Conservation (phyloP, 2,113 vertebrate genomes). For the Ginglymostoma cirratum region DNA sequence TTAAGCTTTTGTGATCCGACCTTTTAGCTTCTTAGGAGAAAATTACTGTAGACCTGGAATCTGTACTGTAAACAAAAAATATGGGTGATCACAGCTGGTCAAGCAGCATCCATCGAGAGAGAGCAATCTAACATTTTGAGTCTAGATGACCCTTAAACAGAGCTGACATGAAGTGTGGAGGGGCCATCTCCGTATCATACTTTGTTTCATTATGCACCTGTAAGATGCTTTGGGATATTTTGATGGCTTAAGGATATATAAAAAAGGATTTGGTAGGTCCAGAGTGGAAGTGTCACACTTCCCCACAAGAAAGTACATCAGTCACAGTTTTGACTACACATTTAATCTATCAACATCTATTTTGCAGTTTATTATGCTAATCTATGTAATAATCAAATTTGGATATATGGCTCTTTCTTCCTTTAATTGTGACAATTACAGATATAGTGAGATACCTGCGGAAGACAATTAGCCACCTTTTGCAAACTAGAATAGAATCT, state of each 20-base stretch:
- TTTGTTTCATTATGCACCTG: too few relatives aligned
- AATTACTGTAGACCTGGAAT: too few relatives aligned
- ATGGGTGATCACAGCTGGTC: too few relatives aligned
- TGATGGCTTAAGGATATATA: background rate
- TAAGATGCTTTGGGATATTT: too few relatives aligned
- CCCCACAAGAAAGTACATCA: background rate
- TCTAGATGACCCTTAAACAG: too few relatives aligned
- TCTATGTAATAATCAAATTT: background rate
- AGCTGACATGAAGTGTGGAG: too few relatives aligned
- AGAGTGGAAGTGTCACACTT: background rate
- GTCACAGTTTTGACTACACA: background rate
- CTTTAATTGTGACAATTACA: background rate
- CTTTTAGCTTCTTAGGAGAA: background rate
- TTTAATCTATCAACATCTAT: background rate
- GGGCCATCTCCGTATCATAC: too few relatives aligned
- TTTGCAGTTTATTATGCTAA: background rate
- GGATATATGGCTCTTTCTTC: background rate
- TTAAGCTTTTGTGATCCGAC: background rate
- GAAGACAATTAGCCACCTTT: background rate
- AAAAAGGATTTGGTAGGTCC: background rate
- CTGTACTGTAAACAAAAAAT: too few relatives aligned
- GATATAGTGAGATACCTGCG: background rate
- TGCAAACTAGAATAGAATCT: background rate
- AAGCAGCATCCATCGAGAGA: too few relatives aligned
- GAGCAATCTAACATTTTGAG: too few relatives aligned